Percentiles rank a stretch among this genome's conserved stretches.
Evolutionary conservation across 2,113 vertebrate species (phyloP).

Genomic region (Silurus meridionalis): DNA sequence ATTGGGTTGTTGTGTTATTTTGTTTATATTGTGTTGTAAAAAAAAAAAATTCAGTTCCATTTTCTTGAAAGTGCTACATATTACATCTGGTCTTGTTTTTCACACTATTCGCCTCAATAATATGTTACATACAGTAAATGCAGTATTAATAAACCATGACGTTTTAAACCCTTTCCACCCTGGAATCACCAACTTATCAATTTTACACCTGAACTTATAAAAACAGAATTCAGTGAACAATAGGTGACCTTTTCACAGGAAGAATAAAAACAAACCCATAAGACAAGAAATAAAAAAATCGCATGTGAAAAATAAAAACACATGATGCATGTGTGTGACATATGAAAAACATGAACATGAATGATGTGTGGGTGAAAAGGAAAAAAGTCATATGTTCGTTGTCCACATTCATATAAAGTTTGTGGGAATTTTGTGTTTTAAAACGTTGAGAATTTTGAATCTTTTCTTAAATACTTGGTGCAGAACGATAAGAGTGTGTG

Average conservation of each 20-base stretch:
- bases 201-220: background rate
- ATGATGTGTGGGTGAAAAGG: background rate
- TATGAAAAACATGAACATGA: background rate
- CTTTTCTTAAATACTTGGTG: background rate
- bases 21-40: background rate
- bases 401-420: background rate
- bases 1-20: background rate
- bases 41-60: background rate
- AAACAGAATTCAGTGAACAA: background rate
- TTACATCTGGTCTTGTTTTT: background rate
- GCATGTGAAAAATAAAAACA: background rate
- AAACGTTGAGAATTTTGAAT: background rate
- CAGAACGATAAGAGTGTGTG: background rate
- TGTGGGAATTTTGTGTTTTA: background rate
- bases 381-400: background rate
- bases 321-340: background rate
- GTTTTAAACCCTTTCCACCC: background rate
- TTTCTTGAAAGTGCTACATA: background rate
- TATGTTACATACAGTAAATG: no score
- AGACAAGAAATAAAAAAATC: background rate
- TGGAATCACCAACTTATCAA: background rate
- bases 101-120: background rate
- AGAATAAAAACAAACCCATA: background rate
- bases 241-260: background rate
- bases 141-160: no score